Base-by-base conservation (phyloP, 2,113 vertebrate species). In the Melanocharis versteri region DNA sequence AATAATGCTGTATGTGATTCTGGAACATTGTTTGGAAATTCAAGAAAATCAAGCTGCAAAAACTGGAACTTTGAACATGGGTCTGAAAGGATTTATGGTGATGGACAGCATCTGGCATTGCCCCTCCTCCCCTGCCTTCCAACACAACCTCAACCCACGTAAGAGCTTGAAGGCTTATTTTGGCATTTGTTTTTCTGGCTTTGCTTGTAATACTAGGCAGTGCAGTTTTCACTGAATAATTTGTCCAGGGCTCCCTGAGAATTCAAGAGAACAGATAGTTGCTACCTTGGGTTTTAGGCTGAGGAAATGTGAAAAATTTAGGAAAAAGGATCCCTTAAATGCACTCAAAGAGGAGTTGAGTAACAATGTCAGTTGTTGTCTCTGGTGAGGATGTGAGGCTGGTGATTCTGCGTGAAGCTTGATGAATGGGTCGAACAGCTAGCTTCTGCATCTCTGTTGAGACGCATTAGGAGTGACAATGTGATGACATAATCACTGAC, bases 401-500 rank as follows among this genome's bases (percentile, higher is more conserved):
- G 68, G 37, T 73, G 71, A 50, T 62, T 57, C 16, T 72, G 47
- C 11, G 1, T 44, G 61, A 45, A 51, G n/a, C 65, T 87, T 31
- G 5, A 23, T 81, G 80, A 81, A 62, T 47, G 87, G 86, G 35
- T 81, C 10, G 9, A 47, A 71, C 65, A 42, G n/a, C 30, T 30
- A 50, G 79, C 72, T 89, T 70, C 86, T 87, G 73, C 70, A 4
- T 84, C 23, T 82, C 75, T 76, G 57, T 19, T 89, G 85, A 77
- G 77, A 23, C 0, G 1, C 58, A 31, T 90, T 92, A 86, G 71
- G 66, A 90, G 83, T 83, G 88, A 83, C 90, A 93, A 58, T 66
- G 51, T 3, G 13, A 39, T 92, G 91, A 90, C 89, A 82, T 75
- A 89, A 75, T 87, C 69, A 9, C 83, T 95, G 89, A 92, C 91